phyloP scores from a whole-genome alignment of 1,140 invertebrate genomes.

The Nebria ingens region DNA sequence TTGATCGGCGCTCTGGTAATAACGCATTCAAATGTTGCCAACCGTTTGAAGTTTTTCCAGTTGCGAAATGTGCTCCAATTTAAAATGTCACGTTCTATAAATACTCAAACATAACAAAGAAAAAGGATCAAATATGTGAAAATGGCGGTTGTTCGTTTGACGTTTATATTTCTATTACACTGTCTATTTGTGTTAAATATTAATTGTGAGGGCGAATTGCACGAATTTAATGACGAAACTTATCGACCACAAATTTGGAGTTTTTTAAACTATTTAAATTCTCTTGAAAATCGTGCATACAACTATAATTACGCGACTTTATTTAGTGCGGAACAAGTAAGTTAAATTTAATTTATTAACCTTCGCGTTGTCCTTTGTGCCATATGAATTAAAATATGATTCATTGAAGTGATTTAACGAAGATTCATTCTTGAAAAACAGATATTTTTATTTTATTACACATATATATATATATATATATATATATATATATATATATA shows the following conservation, averaged over 20 bases:
- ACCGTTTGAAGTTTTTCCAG: too few species aligned
- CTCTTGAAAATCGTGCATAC: slow-evolving; percentile 12
- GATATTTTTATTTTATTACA: too few species aligned
- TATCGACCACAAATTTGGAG: slow-evolving; percentile 15
- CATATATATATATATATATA: too few species aligned
- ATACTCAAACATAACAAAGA: background rate
- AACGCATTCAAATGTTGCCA: too few species aligned
- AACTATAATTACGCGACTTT: slow-evolving; percentile 14
- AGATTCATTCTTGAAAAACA: too few species aligned
- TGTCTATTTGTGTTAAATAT: background rate
- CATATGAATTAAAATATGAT: background rate
- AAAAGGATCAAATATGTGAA: slow-evolving; percentile 6
- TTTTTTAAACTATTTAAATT: slow-evolving; percentile 14
- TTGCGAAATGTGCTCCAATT: too few species aligned
- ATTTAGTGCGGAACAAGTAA: slow-evolving; percentile 15
- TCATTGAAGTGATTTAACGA: too few species aligned
- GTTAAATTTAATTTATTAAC: slow-evolving; percentile 12
- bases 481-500: too few species aligned
- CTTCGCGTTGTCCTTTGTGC: background rate
- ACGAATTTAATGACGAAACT: background rate
- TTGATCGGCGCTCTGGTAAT: too few species aligned
- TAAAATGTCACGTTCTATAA: too few species aligned
- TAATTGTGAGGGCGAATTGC: background rate
- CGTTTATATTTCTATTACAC: slow-evolving; percentile 13
- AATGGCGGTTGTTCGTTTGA: slow-evolving; percentile 14